phyloP scores from a whole-genome alignment of 2,113 vertebrate genomes.

The Sylvietta virens region DNA sequence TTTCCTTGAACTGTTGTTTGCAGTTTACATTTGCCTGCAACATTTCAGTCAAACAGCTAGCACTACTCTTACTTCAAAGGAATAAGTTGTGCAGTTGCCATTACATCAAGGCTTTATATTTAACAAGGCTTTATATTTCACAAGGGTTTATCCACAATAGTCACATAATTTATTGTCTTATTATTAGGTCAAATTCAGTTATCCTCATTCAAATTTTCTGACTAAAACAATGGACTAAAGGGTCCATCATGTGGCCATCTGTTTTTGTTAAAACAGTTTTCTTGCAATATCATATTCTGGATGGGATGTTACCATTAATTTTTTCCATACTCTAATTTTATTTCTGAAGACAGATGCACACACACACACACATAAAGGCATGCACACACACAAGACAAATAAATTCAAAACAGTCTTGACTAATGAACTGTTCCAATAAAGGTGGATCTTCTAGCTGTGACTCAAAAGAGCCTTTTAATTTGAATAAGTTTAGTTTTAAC shows the following conservation, averaged over 20 bases:
- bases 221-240: neutral
- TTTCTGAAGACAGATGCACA: neutral
- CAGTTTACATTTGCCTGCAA: slow-evolving; percentile 1
- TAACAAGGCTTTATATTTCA: neutral
- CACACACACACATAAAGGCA: neutral
- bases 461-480: neutral
- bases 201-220: neutral
- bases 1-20: neutral
- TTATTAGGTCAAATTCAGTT: neutral
- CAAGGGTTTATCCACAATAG: neutral
- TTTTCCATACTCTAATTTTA: neutral
- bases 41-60: neutral
- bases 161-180: neutral
- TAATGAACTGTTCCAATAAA: neutral
- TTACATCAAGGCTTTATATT: neutral
- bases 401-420: neutral
- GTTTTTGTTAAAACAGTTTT: neutral
- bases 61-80: neutral
- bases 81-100: neutral
- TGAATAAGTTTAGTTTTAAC: neutral
- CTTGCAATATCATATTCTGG: neutral
- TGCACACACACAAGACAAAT: neutral
- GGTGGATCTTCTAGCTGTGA: neutral
- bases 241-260: neutral
- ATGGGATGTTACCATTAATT: neutral